These are phyloP conservation scores for Narcine bancroftii DNA, from an alignment of 2,113 vertebrate species.

Conservation along the genomic window DNA sequence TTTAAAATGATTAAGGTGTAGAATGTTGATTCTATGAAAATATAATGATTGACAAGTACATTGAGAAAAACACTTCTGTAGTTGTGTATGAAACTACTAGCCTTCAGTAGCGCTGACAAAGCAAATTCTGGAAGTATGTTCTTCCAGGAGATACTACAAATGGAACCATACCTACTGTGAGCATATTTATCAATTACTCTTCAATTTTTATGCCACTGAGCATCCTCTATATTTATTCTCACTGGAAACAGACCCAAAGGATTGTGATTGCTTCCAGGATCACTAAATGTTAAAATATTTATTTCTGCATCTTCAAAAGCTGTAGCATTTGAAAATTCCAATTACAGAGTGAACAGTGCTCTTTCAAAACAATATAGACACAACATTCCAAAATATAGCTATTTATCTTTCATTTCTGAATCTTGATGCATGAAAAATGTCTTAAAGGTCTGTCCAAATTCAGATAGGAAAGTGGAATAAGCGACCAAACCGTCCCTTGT, in stretches of 20 bases:
- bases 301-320: neutral
- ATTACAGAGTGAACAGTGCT: neutral
- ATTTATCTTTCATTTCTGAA: neutral
- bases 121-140: neutral
- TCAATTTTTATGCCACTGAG: neutral
- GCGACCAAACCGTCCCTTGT: neutral
- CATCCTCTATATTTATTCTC: neutral
- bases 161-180: neutral
- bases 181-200: neutral
- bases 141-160: neutral
- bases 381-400: neutral
- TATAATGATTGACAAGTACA: neutral
- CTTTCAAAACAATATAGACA: neutral
- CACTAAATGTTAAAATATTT: neutral
- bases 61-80: neutral
- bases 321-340: neutral
- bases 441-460: neutral
- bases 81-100: neutral
- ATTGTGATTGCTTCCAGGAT: neutral
- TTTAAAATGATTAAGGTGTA: neutral
- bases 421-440: neutral
- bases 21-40: neutral
- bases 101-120: neutral
- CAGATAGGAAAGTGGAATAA: neutral
- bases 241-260: neutral